Conservation (phyloP, 2,113 vertebrate genomes). For the Corapipo altera region DNA sequence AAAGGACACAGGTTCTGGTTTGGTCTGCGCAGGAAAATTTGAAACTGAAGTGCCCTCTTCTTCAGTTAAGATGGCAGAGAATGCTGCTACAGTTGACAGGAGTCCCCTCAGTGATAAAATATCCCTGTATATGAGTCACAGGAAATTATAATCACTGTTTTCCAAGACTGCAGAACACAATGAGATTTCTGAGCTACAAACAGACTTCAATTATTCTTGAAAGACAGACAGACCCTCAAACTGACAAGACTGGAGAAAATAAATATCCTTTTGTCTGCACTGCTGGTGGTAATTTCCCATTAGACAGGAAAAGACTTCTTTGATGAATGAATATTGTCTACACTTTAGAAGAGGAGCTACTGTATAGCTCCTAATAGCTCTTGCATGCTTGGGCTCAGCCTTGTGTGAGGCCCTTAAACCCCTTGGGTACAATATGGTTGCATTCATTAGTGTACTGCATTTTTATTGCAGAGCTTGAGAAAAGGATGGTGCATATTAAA, state of each 20-base stretch:
- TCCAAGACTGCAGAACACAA: slow-evolving; percentile 20
- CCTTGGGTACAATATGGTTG: background rate
- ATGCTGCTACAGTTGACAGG: background rate
- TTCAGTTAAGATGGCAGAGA: background rate
- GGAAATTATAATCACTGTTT: slow-evolving; percentile 42
- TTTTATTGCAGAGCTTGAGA: background rate
- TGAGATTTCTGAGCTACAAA: slow-evolving; percentile 52
- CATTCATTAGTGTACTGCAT: background rate
- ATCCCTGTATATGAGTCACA: background rate
- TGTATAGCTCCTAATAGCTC: slow-evolving; percentile 40
- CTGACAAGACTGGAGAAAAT: slow-evolving; percentile 12
- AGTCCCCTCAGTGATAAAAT: slow-evolving; percentile 3
- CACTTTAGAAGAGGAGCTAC: slow-evolving; percentile 39
- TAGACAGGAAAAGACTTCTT: slow-evolving; percentile 45
- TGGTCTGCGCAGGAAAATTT: background rate
- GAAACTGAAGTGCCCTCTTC: background rate
- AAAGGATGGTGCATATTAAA: background rate
- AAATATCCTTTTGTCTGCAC: slow-evolving; percentile 58
- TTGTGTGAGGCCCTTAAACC: background rate
- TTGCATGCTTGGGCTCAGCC: background rate
- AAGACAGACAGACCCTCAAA: slow-evolving; percentile 46
- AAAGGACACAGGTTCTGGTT: background rate
- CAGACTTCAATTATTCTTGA: slow-evolving; percentile 41
- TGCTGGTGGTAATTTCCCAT: slow-evolving; percentile 55
- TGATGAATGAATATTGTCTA: slow-evolving; percentile 52